These are phyloP conservation scores for Drosophila multiciliata DNA, from an alignment of 2,888 invertebrate species.

Conservation along the genomic window DNA sequence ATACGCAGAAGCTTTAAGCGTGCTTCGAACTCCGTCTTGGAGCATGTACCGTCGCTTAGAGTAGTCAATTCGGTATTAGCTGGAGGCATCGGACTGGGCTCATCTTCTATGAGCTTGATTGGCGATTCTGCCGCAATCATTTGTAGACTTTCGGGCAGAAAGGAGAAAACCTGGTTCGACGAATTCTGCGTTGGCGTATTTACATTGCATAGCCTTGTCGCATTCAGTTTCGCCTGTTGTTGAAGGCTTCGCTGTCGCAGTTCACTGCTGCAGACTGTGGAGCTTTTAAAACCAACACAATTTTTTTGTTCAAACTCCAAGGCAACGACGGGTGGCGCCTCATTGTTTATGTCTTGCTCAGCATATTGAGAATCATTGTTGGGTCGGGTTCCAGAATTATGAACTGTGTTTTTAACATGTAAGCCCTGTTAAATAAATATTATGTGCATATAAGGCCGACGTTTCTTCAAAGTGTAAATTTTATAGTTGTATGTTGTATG, in stretches of 20 bases:
- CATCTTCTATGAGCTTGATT: conserved; percentile 60
- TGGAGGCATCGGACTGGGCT: conserved; percentile 11
- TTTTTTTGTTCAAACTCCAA: conserved; percentile 27
- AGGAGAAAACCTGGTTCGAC: conserved; percentile 1
- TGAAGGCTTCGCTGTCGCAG: conserved; percentile 37
- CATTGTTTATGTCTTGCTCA: conserved; percentile 44
- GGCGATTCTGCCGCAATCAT: conserved; percentile 68
- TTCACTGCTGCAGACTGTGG: neutral
- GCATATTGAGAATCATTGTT: conserved; percentile 1
- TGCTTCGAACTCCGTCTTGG: conserved; percentile 54
- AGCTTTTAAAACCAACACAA: neutral
- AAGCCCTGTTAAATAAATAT: conserved; percentile 37
- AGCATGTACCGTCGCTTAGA: conserved; percentile 40
- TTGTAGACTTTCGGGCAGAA: conserved; percentile 49
- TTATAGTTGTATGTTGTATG: neutral
- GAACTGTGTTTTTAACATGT: conserved; percentile 15
- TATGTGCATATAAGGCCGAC: conserved; percentile 1
- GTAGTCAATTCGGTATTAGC: neutral
- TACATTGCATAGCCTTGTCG: conserved; percentile 20
- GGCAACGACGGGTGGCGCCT: conserved; percentile 54
- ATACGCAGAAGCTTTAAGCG: conserved; percentile 60
- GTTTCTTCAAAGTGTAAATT: conserved; percentile 7
- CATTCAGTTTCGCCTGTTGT: conserved; percentile 59
- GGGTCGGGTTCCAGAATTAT: neutral
- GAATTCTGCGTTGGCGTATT: conserved; percentile 33